Percentiles rank a stretch among this genome's conserved stretches.
phyloP scores from a whole-genome alignment of 2,888 invertebrate species.

The Empis livida region DNA sequence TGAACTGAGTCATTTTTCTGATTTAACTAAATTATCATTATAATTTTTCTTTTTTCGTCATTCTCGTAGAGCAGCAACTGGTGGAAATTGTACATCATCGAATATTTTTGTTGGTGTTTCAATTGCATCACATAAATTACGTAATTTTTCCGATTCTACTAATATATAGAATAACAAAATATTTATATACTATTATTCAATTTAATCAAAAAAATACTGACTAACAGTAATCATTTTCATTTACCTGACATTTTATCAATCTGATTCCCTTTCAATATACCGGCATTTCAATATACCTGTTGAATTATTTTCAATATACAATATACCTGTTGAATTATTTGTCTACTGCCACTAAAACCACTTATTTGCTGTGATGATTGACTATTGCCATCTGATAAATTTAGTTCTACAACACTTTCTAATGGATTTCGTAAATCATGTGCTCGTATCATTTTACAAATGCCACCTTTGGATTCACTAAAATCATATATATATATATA shows the following conservation, averaged over 20 bases:
- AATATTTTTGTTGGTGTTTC: constrained; percentile 32
- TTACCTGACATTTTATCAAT: constrained; percentile 71
- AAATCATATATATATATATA: constrained; percentile 35
- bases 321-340: too few species aligned
- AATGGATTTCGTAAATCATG: constrained; percentile 32
- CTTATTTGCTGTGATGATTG: constrained; percentile 1
- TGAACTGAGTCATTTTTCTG: too few species aligned
- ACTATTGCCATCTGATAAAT: constrained; percentile 9
- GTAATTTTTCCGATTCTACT: constrained; percentile 34
- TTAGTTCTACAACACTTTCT: constrained; percentile 29
- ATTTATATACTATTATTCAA: not conserved
- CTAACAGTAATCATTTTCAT: not conserved
- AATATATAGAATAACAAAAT: not conserved
- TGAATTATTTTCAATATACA: too few species aligned
- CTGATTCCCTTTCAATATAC: constrained; percentile 61
- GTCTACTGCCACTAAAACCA: too few species aligned
- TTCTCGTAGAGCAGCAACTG: constrained; percentile 25
- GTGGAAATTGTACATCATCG: constrained; percentile 35
- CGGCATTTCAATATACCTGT: constrained; percentile 59
- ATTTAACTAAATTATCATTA: too few species aligned
- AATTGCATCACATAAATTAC: constrained; percentile 34
- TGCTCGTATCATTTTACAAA: constrained; percentile 28
- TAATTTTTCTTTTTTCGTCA: constrained; percentile 10
- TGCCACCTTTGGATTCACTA: constrained; percentile 28
- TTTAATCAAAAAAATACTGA: not conserved